These are phyloP conservation scores for Monomorium pharaonis DNA, from an alignment of 1,140 invertebrate genomes.

Conservation along the genomic window DNA sequence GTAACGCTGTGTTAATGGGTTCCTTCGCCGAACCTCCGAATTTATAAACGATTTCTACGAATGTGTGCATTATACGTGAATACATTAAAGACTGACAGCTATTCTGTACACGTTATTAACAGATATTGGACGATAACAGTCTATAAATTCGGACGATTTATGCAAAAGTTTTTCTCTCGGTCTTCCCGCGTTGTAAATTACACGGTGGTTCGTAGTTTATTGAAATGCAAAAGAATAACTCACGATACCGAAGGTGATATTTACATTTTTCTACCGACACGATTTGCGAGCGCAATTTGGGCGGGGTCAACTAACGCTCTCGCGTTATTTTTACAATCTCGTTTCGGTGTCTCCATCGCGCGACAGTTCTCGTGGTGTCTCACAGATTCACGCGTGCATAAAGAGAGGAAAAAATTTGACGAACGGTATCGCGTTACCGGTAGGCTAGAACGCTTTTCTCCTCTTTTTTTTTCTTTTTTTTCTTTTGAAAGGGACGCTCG, in stretches of 20 bases:
- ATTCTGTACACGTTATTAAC: background rate
- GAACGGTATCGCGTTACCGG: conserved; percentile 81
- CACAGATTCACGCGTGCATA: conserved; percentile 59
- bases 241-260: conserved; percentile 56
- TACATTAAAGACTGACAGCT: conserved; percentile 29
- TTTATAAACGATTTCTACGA: conserved; percentile 18
- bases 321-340: conserved; percentile 73
- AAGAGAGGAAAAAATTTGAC: conserved; percentile 61
- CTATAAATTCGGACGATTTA: conserved; percentile 19
- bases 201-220: background rate
- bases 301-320: conserved; percentile 33
- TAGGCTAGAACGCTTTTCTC: conserved; percentile 73
- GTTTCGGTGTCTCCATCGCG: conserved; percentile 48
- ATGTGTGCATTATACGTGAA: conserved; percentile 19
- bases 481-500: background rate
- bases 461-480: conserved; percentile 39
- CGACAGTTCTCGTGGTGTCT: conserved; percentile 55
- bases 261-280: conserved; percentile 44
- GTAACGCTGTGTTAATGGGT: background rate
- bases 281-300: conserved; percentile 57
- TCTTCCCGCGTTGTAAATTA: conserved; percentile 25
- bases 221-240: conserved; percentile 40
- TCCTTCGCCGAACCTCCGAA: background rate
- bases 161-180: background rate
- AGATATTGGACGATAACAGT: background rate